These are phyloP conservation scores for Ardeotis arabs DNA, from an alignment of 2,113 vertebrate genomes.

Conservation along the genomic window DNA sequence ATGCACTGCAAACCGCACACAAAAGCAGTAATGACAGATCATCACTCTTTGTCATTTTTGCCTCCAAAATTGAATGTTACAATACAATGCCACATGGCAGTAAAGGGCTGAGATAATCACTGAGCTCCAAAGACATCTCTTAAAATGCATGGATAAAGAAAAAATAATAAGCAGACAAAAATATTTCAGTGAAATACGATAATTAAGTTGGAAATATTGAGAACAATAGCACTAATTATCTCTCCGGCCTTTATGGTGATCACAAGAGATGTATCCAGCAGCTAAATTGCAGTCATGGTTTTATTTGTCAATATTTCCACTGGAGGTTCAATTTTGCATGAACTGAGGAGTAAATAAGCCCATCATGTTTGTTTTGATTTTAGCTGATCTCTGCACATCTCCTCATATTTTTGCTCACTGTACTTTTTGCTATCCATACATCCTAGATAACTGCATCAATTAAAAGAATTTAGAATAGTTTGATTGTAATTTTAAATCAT, in stretches of 20 bases:
- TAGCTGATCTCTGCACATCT: neutral
- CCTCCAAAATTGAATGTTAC: neutral
- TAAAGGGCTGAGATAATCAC: neutral
- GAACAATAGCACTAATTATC: neutral
- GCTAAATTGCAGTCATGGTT: neutral
- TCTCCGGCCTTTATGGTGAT: neutral
- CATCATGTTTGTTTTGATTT: neutral
- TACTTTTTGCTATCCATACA: neutral
- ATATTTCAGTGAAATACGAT: neutral
- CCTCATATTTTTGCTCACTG: neutral
- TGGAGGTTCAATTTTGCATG: neutral
- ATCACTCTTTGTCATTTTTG: neutral
- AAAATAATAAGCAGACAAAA: neutral
- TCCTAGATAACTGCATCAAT: neutral
- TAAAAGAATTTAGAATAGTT: neutral
- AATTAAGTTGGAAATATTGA: neutral
- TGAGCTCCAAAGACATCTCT: neutral
- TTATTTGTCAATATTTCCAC: neutral
- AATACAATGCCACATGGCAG: neutral
- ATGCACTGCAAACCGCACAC: neutral
- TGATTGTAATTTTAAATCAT: neutral
- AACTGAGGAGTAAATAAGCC: neutral
- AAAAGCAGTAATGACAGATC: neutral
- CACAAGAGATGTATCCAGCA: neutral
- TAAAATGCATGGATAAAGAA: neutral